A percentile compares a stretch with the other conserved stretches of the same genome.
These are phyloP conservation scores for Yponomeuta plumbellus DNA, from an alignment of 2,888 invertebrate genomes.

Conservation along the genomic window DNA sequence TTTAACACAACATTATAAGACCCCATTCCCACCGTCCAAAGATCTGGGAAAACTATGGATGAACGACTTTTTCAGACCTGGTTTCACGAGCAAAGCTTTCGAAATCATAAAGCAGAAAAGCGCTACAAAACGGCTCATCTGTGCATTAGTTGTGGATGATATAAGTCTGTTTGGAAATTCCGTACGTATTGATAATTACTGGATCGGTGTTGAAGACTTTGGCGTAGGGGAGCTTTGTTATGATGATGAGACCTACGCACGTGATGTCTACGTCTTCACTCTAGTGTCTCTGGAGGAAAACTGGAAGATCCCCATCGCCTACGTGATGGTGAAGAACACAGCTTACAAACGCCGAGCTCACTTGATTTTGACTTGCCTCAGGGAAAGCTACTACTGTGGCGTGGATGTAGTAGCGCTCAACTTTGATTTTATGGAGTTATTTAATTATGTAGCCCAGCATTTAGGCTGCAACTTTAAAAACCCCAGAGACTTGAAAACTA, in stretches of 20 bases:
- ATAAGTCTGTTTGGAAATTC: conserved; percentile 1
- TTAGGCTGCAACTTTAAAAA: not conserved
- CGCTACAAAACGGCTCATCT: not conserved
- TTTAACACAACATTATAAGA: not conserved
- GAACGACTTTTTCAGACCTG: not conserved
- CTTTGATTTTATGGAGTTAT: conserved; percentile 1
- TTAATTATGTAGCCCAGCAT: not conserved
- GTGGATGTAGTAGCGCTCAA: conserved; percentile 19
- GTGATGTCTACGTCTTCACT: conserved; percentile 18
- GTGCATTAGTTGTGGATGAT: conserved; percentile 1
- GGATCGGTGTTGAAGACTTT: conserved; percentile 5
- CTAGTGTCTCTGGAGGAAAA: conserved; percentile 21
- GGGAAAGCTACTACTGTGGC: conserved; percentile 17
- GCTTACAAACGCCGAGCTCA: conserved; percentile 18
- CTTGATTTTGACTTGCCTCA: conserved; percentile 18
- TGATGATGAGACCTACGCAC: not conserved
- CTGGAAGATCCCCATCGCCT: conserved; percentile 24
- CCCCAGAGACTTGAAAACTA: not conserved
- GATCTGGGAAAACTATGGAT: not conserved
- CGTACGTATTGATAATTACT: not conserved
- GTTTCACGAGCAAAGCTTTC: not conserved
- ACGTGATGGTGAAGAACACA: conserved; percentile 19
- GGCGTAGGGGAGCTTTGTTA: not conserved
- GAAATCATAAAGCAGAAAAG: not conserved
- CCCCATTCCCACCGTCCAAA: not conserved